phyloP scores from a whole-genome alignment of 2,113 vertebrate genomes.

The Thunnus maccoyii region DNA sequence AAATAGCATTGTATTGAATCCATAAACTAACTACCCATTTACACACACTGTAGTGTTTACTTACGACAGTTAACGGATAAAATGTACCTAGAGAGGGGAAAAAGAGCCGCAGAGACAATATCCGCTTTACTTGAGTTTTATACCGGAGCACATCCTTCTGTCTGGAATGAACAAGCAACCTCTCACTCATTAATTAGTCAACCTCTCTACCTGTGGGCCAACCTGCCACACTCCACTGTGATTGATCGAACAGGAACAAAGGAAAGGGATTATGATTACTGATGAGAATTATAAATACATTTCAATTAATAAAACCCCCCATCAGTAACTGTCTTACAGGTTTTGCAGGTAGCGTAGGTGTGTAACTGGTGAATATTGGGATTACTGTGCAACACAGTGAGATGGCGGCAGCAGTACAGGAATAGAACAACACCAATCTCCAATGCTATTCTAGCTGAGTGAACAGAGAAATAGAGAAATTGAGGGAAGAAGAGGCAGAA shows the following conservation, averaged over 20 bases:
- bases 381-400: conserved; percentile 23
- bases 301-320: conserved; percentile 66
- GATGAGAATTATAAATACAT: conserved; percentile 79
- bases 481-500: conserved; percentile 47
- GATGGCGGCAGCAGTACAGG: neutral
- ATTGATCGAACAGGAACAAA: conserved; percentile 74
- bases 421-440: conserved; percentile 64
- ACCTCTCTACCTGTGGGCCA: conserved; percentile 72
- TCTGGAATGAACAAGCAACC: conserved; percentile 59
- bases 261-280: conserved; percentile 63
- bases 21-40: neutral
- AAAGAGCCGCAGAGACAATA: conserved; percentile 4
- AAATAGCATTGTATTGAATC: neutral
- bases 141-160: conserved; percentile 37
- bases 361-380: conserved; percentile 21
- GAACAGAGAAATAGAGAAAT: conserved; percentile 51
- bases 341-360: conserved; percentile 25
- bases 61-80: neutral
- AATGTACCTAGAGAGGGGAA: conserved; percentile 9
- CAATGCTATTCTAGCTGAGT: conserved; percentile 72
- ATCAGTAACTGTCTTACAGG: conserved; percentile 56
- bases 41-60: neutral
- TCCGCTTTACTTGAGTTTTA: conserved; percentile 24
- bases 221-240: conserved; percentile 58
- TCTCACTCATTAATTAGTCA: conserved; percentile 75